These are phyloP conservation scores for Acrocephalus scirpaceus DNA, from an alignment of 2,797 vertebrate species.

Conservation along the genomic window DNA sequence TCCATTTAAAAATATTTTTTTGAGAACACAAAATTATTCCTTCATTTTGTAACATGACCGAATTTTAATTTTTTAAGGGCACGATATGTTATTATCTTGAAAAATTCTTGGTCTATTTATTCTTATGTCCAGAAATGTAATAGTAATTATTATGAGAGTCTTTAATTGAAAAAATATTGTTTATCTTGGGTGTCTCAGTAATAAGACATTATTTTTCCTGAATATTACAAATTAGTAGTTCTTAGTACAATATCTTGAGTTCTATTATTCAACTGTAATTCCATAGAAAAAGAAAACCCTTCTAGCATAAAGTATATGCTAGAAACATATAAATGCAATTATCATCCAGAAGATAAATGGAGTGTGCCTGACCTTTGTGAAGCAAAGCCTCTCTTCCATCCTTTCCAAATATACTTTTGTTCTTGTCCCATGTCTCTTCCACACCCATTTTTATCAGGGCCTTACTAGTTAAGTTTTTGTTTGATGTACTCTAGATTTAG, in stretches of 20 bases:
- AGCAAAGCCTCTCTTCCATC: not conserved
- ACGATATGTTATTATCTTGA: not conserved
- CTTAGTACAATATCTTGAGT: not conserved
- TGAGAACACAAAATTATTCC: not conserved
- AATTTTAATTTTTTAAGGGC: not conserved
- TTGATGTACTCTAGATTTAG: not conserved
- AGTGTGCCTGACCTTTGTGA: not conserved
- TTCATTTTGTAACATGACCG: not conserved
- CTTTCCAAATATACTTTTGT: not conserved
- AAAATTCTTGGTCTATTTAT: not conserved
- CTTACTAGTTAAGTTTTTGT: not conserved
- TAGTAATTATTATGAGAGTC: not conserved
- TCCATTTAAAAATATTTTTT: not conserved
- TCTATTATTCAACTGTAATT: not conserved
- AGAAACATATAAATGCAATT: not conserved
- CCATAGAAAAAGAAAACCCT: not conserved
- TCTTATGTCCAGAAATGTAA: not conserved
- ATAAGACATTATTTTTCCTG: not conserved
- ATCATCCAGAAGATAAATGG: not conserved
- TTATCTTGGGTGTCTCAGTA: not conserved
- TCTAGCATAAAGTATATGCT: not conserved
- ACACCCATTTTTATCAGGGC: not conserved
- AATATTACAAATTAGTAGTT: not conserved
- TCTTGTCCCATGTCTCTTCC: not conserved
- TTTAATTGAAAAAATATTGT: not conserved